These are phyloP conservation scores for Ditula angustiorana DNA, from an alignment of 2,888 invertebrate genomes.

Conservation along the genomic window DNA sequence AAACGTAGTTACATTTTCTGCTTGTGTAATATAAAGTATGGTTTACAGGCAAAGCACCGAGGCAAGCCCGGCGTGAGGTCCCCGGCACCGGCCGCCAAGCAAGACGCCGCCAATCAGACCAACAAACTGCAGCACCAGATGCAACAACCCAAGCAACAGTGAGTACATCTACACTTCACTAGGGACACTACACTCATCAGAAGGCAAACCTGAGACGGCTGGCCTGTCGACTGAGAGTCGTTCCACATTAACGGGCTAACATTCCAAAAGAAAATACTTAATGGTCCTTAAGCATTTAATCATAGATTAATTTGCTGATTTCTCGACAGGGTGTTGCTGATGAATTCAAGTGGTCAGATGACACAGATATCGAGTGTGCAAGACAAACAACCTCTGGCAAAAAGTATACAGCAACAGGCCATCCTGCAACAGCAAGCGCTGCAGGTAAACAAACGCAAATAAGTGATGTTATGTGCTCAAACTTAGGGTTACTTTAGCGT, in stretches of 20 bases:
- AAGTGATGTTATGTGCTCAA: too few relatives aligned
- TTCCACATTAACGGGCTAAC: too few relatives aligned
- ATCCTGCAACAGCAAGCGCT: conserved; percentile 72
- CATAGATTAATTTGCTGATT: too few relatives aligned
- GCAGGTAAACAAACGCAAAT: conserved; percentile 58
- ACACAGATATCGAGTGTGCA: conserved; percentile 77
- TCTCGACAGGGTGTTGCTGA: conserved; percentile 79
- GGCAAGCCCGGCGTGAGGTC: conserved; percentile 87
- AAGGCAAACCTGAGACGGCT: too few relatives aligned
- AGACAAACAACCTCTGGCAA: conserved; percentile 84
- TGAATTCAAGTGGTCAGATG: conserved; percentile 86
- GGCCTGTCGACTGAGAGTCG: too few relatives aligned
- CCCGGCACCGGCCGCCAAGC: conserved; percentile 89
- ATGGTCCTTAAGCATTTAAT: too few relatives aligned
- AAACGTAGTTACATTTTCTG: too few relatives aligned
- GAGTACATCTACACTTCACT: too few relatives aligned
- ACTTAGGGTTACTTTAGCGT: too few relatives aligned
- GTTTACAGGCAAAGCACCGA: conserved; percentile 87
- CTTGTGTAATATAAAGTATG: background rate
- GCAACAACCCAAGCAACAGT: conserved; percentile 77
- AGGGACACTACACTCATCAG: too few relatives aligned
- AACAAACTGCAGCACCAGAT: conserved; percentile 83
- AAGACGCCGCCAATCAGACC: conserved; percentile 91
- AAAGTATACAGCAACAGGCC: conserved; percentile 77
- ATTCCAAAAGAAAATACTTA: too few relatives aligned